Base-by-base conservation (phyloP, 2,113 vertebrate species). In the Mola mola region DNA sequence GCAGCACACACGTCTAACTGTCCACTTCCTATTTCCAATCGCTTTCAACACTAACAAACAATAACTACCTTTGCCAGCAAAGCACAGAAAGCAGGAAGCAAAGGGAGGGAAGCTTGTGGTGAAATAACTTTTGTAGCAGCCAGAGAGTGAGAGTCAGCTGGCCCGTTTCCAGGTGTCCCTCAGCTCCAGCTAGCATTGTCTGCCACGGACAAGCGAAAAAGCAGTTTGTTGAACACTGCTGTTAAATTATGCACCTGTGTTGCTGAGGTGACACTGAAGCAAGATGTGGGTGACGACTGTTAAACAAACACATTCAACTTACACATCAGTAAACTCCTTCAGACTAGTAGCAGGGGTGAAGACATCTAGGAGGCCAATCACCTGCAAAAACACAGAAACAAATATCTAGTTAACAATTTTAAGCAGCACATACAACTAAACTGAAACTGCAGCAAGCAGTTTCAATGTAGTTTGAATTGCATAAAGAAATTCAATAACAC, bases 241-340 rank as follows among this genome's bases (percentile, higher is more conserved):
- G 17, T 33, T 41, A 33, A 40, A 61, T 48, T 26, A 31, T 38
- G 16, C 40, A 47, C 9, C 13, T 11, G 6, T 49, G 13, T n/a
- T 38, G 20, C 28, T 43, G 11, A 55, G 11, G 41, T 29, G 24
- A 64, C 16, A 28, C 8, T 2, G 3, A 24, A 4, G 2, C 7
- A 38, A 62, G 16, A 6, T 28, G 42, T 8, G 6, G 4, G 7
- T 63, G 9, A 19, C 21, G 4, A 19, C 4, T 16, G 15, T 17
- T 2, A 51, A 57, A 53, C 17, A 55, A 49, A 24, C 11, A 29
- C 11, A 17, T 69, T 79, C 17, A 70, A 96, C 96, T 96, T 86
- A 99, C 97, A 99, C 96, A 78, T 99, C 97, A 81, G 85, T 98
- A 92, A 99, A 99, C 74, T 98, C 95, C 76, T 97, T 94, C 83